Evolutionary conservation across 2,113 vertebrate species (phyloP).

Genomic region (human (Homo sapiens)): DNA sequence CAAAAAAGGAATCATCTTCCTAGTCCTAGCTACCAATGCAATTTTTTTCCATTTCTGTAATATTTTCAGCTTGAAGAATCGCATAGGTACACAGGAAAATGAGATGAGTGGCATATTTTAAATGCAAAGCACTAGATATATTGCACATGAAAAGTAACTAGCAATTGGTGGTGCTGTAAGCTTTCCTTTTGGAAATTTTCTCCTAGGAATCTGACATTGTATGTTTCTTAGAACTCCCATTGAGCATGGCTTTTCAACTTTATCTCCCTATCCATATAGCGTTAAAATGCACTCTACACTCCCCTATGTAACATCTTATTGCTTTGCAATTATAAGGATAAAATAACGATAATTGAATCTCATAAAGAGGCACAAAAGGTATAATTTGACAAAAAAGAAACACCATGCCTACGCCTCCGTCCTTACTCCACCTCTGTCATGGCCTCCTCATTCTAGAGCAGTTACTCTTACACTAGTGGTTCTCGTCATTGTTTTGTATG

Average conservation of each 20-base stretch:
- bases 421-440: not conserved
- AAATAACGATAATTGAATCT: not conserved
- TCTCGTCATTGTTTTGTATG: not conserved
- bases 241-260: not conserved
- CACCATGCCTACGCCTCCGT: rapidly evolving
- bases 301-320: too few relatives aligned
- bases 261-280: not conserved
- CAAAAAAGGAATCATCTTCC: not conserved
- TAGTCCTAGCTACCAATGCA: not conserved
- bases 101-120: not conserved
- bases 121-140: too few relatives aligned
- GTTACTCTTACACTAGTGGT: rapidly evolving
- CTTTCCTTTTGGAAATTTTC: not conserved
- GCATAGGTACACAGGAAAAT: not conserved
- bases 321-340: not conserved
- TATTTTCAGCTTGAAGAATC: not conserved
- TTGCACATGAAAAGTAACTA: not conserved
- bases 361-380: not conserved
- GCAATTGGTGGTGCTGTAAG: too few relatives aligned
- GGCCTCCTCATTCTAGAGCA: rapidly evolving
- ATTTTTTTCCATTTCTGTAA: not conserved
- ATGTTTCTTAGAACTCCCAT: not conserved
- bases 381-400: not conserved
- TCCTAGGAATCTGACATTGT: not conserved
- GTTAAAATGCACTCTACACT: rapidly evolving